These are phyloP conservation scores for Trichacis sp. DNA, from an alignment of 2,888 invertebrate species.

Conservation along the genomic window DNA sequence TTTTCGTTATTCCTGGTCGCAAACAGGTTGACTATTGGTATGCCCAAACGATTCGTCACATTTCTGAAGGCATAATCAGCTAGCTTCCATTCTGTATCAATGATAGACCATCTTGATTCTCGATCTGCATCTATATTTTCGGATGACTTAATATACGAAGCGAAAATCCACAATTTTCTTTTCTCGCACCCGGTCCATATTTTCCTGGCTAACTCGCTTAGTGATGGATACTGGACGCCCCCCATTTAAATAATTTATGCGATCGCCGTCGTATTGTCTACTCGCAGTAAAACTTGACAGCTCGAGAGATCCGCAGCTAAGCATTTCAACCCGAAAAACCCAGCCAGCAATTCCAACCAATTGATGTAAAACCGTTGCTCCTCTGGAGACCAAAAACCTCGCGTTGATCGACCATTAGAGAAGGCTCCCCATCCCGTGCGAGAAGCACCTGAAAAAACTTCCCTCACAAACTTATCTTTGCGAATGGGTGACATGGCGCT, in stretches of 20 bases:
- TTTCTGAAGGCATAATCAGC: constrained; percentile 15
- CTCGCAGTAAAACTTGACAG: no score
- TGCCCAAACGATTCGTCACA: constrained; percentile 20
- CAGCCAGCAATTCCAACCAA: no score
- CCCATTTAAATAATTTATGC: no score
- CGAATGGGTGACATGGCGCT: constrained; percentile 12
- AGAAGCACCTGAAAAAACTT: no score
- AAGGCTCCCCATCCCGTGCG: constrained; percentile 31
- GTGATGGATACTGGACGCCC: constrained; percentile 39
- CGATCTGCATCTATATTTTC: constrained; percentile 31
- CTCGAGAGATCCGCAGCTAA: constrained; percentile 31
- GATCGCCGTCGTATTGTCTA: constrained; percentile 44
- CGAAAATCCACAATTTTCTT: constrained; percentile 31
- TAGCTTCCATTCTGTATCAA: constrained; percentile 36
- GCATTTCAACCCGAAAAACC: no score
- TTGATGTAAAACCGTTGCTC: constrained; percentile 34
- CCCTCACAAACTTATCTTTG: constrained; percentile 10
- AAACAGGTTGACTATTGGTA: constrained; percentile 37
- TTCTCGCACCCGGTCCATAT: constrained; percentile 36
- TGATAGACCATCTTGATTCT: no score
- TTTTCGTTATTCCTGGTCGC: constrained; percentile 35
- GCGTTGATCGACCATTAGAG: constrained; percentile 10
- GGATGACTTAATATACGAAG: constrained; percentile 20
- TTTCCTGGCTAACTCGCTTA: constrained; percentile 30
- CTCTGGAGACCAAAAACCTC: constrained; percentile 26